These are phyloP conservation scores for Glossosoma conforme DNA, from an alignment of 1,140 invertebrate genomes.

Conservation along the genomic window DNA sequence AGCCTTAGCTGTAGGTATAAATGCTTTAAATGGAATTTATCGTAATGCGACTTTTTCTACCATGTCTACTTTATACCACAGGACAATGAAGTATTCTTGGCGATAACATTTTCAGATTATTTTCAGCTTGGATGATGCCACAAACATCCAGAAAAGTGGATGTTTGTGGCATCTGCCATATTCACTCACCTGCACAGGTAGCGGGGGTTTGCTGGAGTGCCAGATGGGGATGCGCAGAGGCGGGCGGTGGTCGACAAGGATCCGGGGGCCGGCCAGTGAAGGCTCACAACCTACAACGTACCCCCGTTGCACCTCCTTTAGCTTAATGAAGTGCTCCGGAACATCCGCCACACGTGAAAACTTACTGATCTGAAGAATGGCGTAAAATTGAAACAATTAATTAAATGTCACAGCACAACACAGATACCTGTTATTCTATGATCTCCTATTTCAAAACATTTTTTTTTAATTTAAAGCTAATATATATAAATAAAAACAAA, in stretches of 20 bases:
- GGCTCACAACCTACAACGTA: conserved; percentile 42
- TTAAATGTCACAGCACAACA: background rate
- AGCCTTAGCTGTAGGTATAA: no score
- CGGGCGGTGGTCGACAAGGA: conserved; percentile 43
- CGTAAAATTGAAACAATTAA: background rate
- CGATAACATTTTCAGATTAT: no score
- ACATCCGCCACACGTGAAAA: conserved; percentile 46
- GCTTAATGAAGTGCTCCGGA: conserved; percentile 44
- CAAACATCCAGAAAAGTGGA: background rate
- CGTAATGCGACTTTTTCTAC: no score
- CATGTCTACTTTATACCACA: no score
- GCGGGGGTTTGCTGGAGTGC: conserved; percentile 48
- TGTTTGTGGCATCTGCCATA: background rate
- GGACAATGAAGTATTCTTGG: no score
- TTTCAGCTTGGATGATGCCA: no score
- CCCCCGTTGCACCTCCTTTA: conserved; percentile 41
- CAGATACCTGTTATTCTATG: conserved; percentile 22
- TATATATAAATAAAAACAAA: no score
- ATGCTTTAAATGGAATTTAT: no score
- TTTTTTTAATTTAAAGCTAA: no score
- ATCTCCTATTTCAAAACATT: no score
- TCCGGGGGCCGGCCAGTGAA: conserved; percentile 39
- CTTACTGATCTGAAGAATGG: conserved; percentile 45
- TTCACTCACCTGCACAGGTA: conserved; percentile 43
- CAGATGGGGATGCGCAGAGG: conserved; percentile 48